Conservation (phyloP, 2,888 invertebrate genomes). For the Harpagoxenus sublaevis region DNA sequence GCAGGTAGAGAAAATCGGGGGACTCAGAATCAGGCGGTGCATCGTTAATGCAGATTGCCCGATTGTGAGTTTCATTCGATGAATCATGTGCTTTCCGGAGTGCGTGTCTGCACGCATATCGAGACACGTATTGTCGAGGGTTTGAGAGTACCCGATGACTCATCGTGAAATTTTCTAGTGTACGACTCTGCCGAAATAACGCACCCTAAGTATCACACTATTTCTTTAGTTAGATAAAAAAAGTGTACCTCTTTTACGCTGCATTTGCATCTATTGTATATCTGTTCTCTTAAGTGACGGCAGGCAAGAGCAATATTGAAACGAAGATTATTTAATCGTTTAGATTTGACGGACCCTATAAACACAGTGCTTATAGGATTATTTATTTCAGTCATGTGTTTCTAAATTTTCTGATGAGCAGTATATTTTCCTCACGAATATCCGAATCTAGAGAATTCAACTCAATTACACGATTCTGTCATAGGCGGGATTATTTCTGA, state of each 20-base stretch:
- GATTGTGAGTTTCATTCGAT: conserved; percentile 67
- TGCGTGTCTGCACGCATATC: conserved; percentile 77
- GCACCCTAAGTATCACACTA: not conserved
- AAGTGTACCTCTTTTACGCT: not conserved
- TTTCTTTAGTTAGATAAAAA: not conserved
- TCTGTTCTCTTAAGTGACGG: not conserved
- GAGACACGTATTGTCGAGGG: conserved; percentile 65
- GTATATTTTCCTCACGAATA: not conserved
- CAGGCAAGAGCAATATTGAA: not conserved
- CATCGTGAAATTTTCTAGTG: conserved; percentile 63
- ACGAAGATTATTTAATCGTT: not conserved
- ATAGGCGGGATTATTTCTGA: conserved; percentile 47
- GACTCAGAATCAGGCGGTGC: conserved; percentile 57
- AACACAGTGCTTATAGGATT: not conserved
- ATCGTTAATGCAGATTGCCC: conserved; percentile 72
- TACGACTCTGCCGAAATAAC: not conserved
- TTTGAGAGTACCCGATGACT: conserved; percentile 73
- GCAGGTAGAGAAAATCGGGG: conserved; percentile 35
- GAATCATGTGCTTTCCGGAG: conserved; percentile 78
- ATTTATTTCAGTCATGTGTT: not conserved
- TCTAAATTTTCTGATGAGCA: not conserved
- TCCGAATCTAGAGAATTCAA: not conserved
- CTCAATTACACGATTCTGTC: not conserved
- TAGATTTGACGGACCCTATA: not conserved
- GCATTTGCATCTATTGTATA: not conserved